Conservation (phyloP, 1,140 invertebrate species). For the Piezodorus guildinii region DNA sequence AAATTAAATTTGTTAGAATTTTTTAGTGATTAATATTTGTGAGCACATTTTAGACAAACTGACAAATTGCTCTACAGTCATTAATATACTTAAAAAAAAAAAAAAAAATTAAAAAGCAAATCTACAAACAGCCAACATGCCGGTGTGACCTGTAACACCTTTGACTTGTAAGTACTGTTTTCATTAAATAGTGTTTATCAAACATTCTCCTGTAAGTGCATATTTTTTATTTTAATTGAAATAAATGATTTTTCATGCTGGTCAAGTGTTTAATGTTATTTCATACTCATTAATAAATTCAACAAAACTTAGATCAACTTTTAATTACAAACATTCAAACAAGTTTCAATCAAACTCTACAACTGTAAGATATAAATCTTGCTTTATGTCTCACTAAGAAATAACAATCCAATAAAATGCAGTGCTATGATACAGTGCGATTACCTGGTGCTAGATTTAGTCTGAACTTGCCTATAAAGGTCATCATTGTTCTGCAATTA, state of each 20-base stretch:
- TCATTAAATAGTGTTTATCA: neutral
- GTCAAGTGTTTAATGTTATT: neutral
- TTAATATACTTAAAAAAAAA: neutral
- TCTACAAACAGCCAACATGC: slow-evolving; percentile 15
- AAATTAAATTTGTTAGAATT: slow-evolving; percentile 1
- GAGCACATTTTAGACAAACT: slow-evolving; percentile 6
- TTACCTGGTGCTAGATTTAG: slow-evolving; percentile 21
- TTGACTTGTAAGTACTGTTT: neutral
- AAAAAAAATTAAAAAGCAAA: slow-evolving; percentile 1
- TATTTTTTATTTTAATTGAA: neutral
- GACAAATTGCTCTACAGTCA: slow-evolving; percentile 11
- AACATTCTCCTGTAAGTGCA: slow-evolving; percentile 1
- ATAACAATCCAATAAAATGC: slow-evolving; percentile 10
- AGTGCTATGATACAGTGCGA: slow-evolving; percentile 13
- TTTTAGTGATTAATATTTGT: neutral
- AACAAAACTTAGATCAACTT: no score
- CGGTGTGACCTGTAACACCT: slow-evolving; percentile 12
- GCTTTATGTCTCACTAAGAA: no score
- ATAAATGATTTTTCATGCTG: neutral
- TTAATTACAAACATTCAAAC: no score
- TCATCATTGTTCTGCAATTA: slow-evolving; percentile 21
- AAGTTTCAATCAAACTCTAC: no score
- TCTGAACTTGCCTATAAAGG: slow-evolving; percentile 21
- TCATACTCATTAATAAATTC: no score
- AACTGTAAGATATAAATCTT: no score